These are phyloP conservation scores for Nansenia antarctica DNA, from an alignment of 2,113 vertebrate species.

Conservation along the genomic window DNA sequence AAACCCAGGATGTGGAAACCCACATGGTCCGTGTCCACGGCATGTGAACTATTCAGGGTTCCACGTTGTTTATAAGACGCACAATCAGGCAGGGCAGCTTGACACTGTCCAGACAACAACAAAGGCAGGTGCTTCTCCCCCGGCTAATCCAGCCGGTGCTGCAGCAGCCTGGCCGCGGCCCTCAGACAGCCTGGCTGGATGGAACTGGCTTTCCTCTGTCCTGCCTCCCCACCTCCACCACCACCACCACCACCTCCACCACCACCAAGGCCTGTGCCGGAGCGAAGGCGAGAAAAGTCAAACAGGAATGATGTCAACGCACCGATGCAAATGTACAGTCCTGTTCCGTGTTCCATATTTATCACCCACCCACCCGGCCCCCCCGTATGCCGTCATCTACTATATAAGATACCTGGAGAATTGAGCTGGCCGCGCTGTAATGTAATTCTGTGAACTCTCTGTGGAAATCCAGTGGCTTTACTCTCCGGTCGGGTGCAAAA, in stretches of 20 bases:
- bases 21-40: too few relatives aligned
- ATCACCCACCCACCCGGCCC: constrained; percentile 22
- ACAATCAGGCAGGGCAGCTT: constrained; percentile 39
- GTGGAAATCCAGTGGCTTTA: constrained; percentile 57
- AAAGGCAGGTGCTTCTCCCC: constrained; percentile 48
- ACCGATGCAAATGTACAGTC: constrained; percentile 56
- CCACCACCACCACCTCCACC: constrained; percentile 11
- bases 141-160: neutral
- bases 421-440: constrained; percentile 32
- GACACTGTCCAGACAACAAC: neutral
- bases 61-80: too few relatives aligned
- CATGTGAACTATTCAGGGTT: too few relatives aligned
- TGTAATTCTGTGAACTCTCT: constrained; percentile 54
- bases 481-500: constrained; percentile 63
- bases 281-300: constrained; percentile 18
- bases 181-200: constrained; percentile 5
- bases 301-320: constrained; percentile 55
- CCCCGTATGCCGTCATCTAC: constrained; percentile 56
- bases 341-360: constrained; percentile 42
- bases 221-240: constrained; percentile 13
- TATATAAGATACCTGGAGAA: constrained; percentile 55
- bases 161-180: neutral
- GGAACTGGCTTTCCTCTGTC: constrained; percentile 16
- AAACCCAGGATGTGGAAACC: too few relatives aligned
- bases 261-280: constrained; percentile 16